Evolutionary conservation across 2,888 invertebrate species (phyloP), one percentile per base, ranked within the genome.

Genomic region (Willowsia nigromaculata): DNA sequence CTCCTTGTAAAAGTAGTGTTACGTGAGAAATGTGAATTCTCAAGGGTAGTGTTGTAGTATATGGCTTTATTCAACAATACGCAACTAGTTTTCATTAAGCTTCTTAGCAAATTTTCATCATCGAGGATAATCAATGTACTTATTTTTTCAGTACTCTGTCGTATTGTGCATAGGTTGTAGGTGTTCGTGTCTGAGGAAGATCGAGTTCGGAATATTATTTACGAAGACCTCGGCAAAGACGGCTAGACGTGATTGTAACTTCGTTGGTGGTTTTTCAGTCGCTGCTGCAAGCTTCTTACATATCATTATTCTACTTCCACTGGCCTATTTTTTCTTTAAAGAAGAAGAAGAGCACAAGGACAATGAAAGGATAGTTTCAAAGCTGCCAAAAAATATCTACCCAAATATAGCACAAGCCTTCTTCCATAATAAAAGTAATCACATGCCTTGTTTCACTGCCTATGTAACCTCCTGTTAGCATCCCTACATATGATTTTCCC

Each of bases 391-490:
- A 71, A 71, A 71, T 71, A 71, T 40, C 22, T 43, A 43, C 25
- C 25, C 13, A 43, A 71, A 4, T 7, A 25, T 15, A n/a, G 40
- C 1, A 40, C 13, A 43, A 40, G 13, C 37, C 71, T 71, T 33
- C 9, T 40, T 22, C 7, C 43, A 43, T 71, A 13, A 71, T 71
- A 30, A 71, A 43, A 30, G 43, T 71, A 71, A 71, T 71, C 71
- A 71, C 43, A 25, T 18, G 43, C 43, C 71, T 40, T 71, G 71
- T 71, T 71, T 71, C 43, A 71, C 43, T 71, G 43, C 71, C 13
- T n/a, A 71, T 25, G 71, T 13, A 43, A 71, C 22, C 43, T 71
- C 71, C 25, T 43, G 43, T 43, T 71, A 40, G 71, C 37, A 65
- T 65, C 37, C 11, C 40, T 71, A 30, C 30, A 11, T 59, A 43